These are phyloP conservation scores for Emydocephalus ijimae DNA, from an alignment of 2,113 vertebrate species.

Conservation along the genomic window DNA sequence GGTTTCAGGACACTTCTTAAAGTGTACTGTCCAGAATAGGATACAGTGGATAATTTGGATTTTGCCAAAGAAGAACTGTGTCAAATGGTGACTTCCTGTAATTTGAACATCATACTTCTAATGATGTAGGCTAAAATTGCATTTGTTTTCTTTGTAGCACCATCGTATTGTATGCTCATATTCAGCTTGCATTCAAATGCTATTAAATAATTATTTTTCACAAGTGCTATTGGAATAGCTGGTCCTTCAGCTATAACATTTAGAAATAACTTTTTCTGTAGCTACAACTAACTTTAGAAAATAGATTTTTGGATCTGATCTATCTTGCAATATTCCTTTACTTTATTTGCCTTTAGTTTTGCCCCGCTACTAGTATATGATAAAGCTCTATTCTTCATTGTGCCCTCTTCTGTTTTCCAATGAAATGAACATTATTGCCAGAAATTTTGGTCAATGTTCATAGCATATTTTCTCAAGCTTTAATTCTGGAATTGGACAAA, in stretches of 20 bases:
- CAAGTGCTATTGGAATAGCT: neutral
- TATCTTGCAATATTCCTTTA: neutral
- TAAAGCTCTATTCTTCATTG: neutral
- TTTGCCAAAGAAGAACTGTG: neutral
- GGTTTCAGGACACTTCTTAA: neutral
- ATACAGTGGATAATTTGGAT: neutral
- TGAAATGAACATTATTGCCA: neutral
- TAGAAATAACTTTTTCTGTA: neutral
- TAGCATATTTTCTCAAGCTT: neutral
- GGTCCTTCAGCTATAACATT: neutral
- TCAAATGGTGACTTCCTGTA: neutral
- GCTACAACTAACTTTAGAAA: neutral
- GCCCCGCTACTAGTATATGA: neutral
- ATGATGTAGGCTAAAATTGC: neutral
- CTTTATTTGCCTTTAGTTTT: neutral
- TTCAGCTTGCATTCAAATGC: neutral
- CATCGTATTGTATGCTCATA: neutral
- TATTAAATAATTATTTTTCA: neutral
- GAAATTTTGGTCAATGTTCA: neutral
- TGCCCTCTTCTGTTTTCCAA: neutral
- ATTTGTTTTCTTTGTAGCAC: neutral
- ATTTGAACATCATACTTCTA: neutral
- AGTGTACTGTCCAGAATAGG: neutral
- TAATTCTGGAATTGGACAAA: neutral
- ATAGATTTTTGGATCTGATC: neutral